Evolutionary conservation across 2,113 vertebrate species (phyloP).

Genomic region (Cyprinodon variegatus): DNA sequence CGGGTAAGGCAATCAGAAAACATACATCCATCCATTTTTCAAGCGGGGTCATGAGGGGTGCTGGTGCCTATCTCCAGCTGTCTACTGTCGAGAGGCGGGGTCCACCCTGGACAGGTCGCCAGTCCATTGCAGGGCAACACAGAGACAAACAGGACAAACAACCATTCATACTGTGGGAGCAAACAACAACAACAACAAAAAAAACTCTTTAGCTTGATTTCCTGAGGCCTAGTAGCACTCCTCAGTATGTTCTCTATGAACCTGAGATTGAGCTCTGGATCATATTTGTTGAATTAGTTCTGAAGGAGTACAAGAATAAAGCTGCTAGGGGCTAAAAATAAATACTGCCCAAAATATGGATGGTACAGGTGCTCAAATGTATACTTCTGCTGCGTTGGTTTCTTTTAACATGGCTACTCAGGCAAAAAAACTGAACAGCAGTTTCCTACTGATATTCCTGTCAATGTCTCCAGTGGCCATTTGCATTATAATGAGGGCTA

Average conservation of each 20-base stretch:
- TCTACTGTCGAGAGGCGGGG: no score
- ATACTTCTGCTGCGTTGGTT: slow-evolving; percentile 13
- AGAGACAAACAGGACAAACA: no score
- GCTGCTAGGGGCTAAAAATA: slow-evolving; percentile 24
- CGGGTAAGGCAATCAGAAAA: no score
- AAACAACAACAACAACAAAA: slow-evolving; percentile 19
- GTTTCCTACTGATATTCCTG: background rate
- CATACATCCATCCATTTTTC: no score
- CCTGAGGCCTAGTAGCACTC: slow-evolving; percentile 9
- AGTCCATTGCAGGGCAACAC: no score
- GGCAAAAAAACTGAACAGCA: slow-evolving; percentile 4
- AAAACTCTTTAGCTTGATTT: slow-evolving; percentile 26
- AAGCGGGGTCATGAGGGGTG: no score
- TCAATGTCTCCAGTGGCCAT: background rate
- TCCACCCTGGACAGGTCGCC: no score
- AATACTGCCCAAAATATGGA: slow-evolving; percentile 21
- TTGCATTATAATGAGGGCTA: background rate
- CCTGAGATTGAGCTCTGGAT: slow-evolving; percentile 22
- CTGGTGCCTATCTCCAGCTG: no score
- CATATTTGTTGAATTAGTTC: slow-evolving; percentile 36
- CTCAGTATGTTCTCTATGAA: slow-evolving; percentile 13
- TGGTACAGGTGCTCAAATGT: slow-evolving; percentile 17
- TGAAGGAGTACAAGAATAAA: slow-evolving; percentile 24
- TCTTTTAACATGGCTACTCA: slow-evolving; percentile 9
- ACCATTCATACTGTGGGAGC: no score